Evolutionary conservation across 2,888 invertebrate genomes (phyloP), one percentile per base, ranked within the genome.

Genomic region (Zygothrica quintamaculata): DNA sequence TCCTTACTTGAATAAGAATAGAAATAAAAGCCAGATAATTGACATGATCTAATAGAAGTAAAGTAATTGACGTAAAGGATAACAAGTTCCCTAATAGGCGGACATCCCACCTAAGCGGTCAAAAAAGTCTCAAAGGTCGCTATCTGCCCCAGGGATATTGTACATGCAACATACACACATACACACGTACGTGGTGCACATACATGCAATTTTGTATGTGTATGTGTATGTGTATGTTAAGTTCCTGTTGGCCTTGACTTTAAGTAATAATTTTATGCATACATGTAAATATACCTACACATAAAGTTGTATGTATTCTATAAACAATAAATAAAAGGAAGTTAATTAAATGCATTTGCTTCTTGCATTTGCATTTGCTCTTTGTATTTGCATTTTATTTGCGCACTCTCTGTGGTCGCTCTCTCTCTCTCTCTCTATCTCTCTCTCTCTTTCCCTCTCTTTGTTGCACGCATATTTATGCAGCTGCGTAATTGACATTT

Each of bases 381-480:
- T 43, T 44, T 31, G 18, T 5, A 22, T 2, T 22, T 22, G 18
- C 2, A 2, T 22, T n/a, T 22, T 22, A 11, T 12, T n/a, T 25
- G 16, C 5, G 3, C 40, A n/a, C 26, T 47, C 33, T 4, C 11
- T 8, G 44, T 43, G 37, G 26, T 64, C 43, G 39, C 43, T 48
- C 29, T 44, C 29, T 1, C n/a, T 3, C 29, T 65, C 47, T 13
- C 57, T 37, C 36, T 31, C 12, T 15, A 7, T 31, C 33, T 16
- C 58, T 48, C 36, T 16, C 12, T 16, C 25, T 37, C 34, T 16
- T 2, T 25, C n/a, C 37, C 6, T 29, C 29, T 29, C 29, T 1
- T 9, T 29, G 18, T 22, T 22, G 18, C 18, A 22, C 18, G 2
- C 18, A 22, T 22, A 22, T 5, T 3, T n/a, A n/a, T n/a, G n/a